Evolutionary conservation across 1,140 invertebrate genomes (phyloP), one percentile per base, ranked within the genome.

Genomic region (Nebria ingens): DNA sequence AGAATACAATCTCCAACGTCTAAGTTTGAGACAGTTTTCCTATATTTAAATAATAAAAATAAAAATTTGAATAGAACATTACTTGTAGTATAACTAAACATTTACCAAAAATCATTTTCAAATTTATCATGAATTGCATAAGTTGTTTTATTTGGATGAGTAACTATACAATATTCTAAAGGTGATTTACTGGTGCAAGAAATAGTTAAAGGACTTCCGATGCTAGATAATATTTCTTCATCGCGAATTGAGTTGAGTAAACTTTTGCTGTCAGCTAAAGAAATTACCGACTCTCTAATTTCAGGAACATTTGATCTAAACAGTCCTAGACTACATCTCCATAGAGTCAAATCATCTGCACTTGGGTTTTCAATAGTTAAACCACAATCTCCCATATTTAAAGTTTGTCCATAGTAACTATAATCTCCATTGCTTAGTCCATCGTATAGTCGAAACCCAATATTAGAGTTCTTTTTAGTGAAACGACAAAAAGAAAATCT

Each of bases 391-490:
- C 50, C 52, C 2, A 21, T 29, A 1, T 21, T 19, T 15, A 59
- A 45, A 17, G 56, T 52, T 13, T 23, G 23, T 19, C 58, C 58
- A 19, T 54, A 59, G 51, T 59, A 59, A 23, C 53, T 56, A 21
- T 57, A 59, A 53, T 25, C 50, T 49, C 56, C 56, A 29, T 57
- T 57, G 19, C 56, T 19, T 2, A 59, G 19, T 21, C 58, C 58
- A 2, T 57, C 58, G 2, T 40, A 49, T n/a, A 57, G 13, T 25
- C 38, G 53, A 11, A 57, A 50, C 1, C 42, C 52, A 2, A 51
- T n/a, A 54, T 53, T 42, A n/a, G 49, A 23, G 38, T 21, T 20
- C 21, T 15, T 25, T 29, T 4, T 21, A 15, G 40, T 34, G 22
- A 29, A 58, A 22, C 23, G 23, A 38, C 21, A 25, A 15, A 21